These are phyloP conservation scores for Luffia ferchaultella DNA, from an alignment of 2,888 invertebrate genomes.

Conservation along the genomic window DNA sequence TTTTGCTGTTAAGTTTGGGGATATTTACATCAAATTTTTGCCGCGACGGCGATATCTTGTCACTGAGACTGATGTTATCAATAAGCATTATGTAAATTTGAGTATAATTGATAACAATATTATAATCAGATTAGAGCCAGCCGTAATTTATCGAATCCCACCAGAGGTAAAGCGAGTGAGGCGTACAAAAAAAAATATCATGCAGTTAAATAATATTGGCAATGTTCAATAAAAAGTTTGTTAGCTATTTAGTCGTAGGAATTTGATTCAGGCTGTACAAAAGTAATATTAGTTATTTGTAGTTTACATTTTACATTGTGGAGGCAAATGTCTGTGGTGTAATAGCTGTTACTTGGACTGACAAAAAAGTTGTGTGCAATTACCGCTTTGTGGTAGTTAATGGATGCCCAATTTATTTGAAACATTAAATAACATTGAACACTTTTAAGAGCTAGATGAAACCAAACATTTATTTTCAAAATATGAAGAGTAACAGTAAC, in stretches of 20 bases:
- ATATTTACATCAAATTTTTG: conserved; percentile 33
- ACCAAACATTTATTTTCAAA: no score
- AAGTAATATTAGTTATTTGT: conserved; percentile 55
- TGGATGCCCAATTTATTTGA: no score
- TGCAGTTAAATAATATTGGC: conserved; percentile 20
- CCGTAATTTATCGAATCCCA: background rate
- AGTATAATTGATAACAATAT: conserved; percentile 1
- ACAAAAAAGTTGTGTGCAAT: no score
- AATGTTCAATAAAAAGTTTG: conserved; percentile 46
- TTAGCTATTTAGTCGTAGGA: conserved; percentile 59
- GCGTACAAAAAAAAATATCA: background rate
- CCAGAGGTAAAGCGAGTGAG: background rate
- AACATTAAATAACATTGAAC: no score
- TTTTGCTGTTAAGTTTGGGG: conserved; percentile 30
- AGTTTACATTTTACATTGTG: conserved; percentile 58
- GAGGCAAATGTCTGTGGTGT: conserved; percentile 21
- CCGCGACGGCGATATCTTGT: conserved; percentile 39
- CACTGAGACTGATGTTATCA: conserved; percentile 55
- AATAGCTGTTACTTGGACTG: background rate
- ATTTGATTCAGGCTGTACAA: conserved; percentile 60
- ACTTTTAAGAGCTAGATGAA: no score
- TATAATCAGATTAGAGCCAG: background rate
- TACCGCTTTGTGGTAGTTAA: no score
- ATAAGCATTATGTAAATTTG: conserved; percentile 25
- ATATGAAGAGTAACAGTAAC: no score